A percentile compares a stretch with the other conserved stretches of the same genome.
Evolutionary conservation across 2,888 invertebrate genomes (phyloP).

Genomic region (Leistus spinibarbis): DNA sequence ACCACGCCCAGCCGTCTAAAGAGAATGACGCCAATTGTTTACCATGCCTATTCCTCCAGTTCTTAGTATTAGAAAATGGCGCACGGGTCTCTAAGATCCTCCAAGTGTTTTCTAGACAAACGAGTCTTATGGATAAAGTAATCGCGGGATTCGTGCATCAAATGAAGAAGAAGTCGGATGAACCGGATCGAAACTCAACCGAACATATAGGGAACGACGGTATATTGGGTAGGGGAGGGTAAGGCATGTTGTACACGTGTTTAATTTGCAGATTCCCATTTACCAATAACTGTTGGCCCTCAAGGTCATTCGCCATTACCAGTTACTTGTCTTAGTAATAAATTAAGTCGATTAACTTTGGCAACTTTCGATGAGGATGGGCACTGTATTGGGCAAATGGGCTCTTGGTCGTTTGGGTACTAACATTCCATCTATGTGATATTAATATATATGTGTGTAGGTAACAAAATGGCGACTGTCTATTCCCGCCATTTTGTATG

Average conservation of each 20-base stretch:
- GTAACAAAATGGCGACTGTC: background rate
- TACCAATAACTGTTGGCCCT: constrained; percentile 55
- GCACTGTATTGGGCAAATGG: constrained; percentile 84
- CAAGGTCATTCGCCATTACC: constrained; percentile 59
- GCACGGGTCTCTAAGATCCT: constrained; percentile 81
- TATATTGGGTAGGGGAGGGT: background rate
- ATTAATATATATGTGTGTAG: background rate
- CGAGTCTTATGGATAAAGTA: constrained; percentile 85
- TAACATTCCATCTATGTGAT: constrained; percentile 42
- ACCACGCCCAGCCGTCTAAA: constrained; percentile 85
- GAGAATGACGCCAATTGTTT: constrained; percentile 84
- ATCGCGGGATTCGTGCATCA: constrained; percentile 84
- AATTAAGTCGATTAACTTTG: constrained; percentile 81
- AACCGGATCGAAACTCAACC: constrained; percentile 55
- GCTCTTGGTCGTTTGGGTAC: constrained; percentile 77
- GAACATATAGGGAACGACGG: constrained; percentile 58
- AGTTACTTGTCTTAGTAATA: constrained; percentile 77
- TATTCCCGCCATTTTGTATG: too few species aligned
- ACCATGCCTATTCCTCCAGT: constrained; percentile 92
- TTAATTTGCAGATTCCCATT: constrained; percentile 54
- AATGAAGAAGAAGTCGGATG: constrained; percentile 62
- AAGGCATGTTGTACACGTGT: background rate
- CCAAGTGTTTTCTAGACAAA: constrained; percentile 74
- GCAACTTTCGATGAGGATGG: constrained; percentile 92
- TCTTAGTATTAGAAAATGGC: constrained; percentile 79